Evolutionary conservation across 1,140 invertebrate genomes (phyloP), one percentile per base, ranked within the genome.

Genomic region (Maconellicoccus hirsutus): DNA sequence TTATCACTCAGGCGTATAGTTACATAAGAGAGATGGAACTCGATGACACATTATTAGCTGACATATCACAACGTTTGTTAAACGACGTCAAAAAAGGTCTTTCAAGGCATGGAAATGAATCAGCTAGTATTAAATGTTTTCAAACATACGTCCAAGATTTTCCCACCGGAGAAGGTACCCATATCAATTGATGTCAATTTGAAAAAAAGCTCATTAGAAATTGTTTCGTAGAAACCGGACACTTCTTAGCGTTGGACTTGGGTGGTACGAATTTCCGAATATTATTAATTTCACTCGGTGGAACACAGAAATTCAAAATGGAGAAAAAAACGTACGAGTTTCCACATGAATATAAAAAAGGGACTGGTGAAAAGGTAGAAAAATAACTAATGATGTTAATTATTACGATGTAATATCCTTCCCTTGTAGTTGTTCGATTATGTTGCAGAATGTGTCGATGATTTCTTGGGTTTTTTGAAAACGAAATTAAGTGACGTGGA

Each of bases 251-350:
- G 1, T 79, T 93, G 14, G 91, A 92, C 78, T 80, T 92, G 4
- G 91, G 91, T 1, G 90, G 89, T 1, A 92, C 90, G 0, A 90
- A 93, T 78, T 92, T 91, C 78, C 82, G 90, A 10, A 86, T 92
- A 0, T 80, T 91, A 19, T 79, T 88, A 10, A 78, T 90, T 69
- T 80, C 83, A 59, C 76, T 92, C 42, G 77, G 81, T 4, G 81
- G 83, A 69, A 84, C 83, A 23, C 77, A 42, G 14, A 42, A 71
- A 27, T 72, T 72, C 14, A 23, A 27, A 23, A 97, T 98, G 89
- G 89, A 94, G 76, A 95, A 92, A 63, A 94, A 97, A 81, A 96
- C 97, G 74, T 99, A 91, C 79, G 89, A 92, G 3, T 92, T 98
- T 77, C 93, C 96, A 27, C 88, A 95, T 77, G 85, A 88, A 73